These are phyloP conservation scores for Neoascia interrupta DNA, from an alignment of 2,888 invertebrate genomes.

Conservation along the genomic window DNA sequence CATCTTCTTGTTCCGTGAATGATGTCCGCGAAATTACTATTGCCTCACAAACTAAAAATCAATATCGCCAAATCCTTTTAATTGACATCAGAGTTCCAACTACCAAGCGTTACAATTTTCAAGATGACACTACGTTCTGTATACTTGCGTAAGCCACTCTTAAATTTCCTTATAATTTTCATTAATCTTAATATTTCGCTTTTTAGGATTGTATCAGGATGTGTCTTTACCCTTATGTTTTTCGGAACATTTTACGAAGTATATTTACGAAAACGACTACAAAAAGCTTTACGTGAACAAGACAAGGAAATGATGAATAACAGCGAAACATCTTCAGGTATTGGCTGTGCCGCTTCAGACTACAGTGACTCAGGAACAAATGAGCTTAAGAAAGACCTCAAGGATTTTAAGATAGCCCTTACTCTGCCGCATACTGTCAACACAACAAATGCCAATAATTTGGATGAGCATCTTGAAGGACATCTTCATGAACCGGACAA, in stretches of 20 bases:
- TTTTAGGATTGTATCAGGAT: slow-evolving; percentile 81
- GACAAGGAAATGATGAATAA: slow-evolving; percentile 79
- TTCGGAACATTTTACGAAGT: slow-evolving; percentile 87
- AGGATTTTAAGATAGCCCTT: slow-evolving; percentile 77
- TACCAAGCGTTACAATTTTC: slow-evolving; percentile 84
- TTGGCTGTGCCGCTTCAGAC: slow-evolving; percentile 80
- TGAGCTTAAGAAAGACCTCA: slow-evolving; percentile 75
- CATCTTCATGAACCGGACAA: slow-evolving; percentile 81
- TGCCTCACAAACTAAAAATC: slow-evolving; percentile 80
- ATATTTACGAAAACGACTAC: slow-evolving; percentile 75
- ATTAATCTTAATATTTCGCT: too few relatives aligned
- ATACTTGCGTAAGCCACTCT: slow-evolving; percentile 86
- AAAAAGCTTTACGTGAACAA: slow-evolving; percentile 75
- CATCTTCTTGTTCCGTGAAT: slow-evolving; percentile 83
- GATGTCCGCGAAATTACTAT: slow-evolving; percentile 83
- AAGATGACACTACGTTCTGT: slow-evolving; percentile 86
- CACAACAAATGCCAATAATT: slow-evolving; percentile 78
- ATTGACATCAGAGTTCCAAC: slow-evolving; percentile 85
- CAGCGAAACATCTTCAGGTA: slow-evolving; percentile 79
- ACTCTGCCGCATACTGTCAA: slow-evolving; percentile 80
- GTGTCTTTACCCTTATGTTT: slow-evolving; percentile 82
- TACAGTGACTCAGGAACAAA: slow-evolving; percentile 77
- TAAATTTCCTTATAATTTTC: slow-evolving; percentile 31
- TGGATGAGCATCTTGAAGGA: slow-evolving; percentile 82
- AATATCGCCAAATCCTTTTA: slow-evolving; percentile 81